Evolutionary conservation across 2,888 invertebrate species (phyloP), one percentile per base, ranked within the genome.

Genomic region (Cerceris rybyensis): DNA sequence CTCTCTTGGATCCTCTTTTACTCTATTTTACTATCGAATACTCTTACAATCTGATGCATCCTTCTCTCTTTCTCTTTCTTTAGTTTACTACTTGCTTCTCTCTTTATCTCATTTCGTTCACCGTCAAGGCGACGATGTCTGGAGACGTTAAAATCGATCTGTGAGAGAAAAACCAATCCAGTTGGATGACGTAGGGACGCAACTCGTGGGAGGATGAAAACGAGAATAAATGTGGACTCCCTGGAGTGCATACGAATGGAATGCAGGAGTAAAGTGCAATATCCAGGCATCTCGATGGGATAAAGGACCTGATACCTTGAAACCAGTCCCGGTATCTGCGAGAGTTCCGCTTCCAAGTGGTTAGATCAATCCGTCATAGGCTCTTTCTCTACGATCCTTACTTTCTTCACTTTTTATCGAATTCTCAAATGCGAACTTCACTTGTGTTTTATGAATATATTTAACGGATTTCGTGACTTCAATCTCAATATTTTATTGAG

Each of bases 161-260:
- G 2, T 13, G 11, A 13, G 17, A 14, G 43, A 16, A 42, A 58
- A 52, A 55, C 28, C 63, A 49, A 70, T 70, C 42, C 60, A 42
- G 13, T 9, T 14, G 52, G 43, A 16, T 46, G 46, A 60, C 14
- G 60, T 13, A 60, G 50, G 16, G 28, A 41, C 70, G 68, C 52
- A 14, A 58, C 9, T 41, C 17, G 63, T 57, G 65, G 11, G 17
- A 6, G 42, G 58, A 59, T 59, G 67, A 41, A 69, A 66, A 81
- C 57, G 66, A 74, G 70, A 50, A 70, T 74, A 82, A 64, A 78
- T 63, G 66, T 28, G 14, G 58, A 14, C 39, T 69, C 43, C n/a
- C 46, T 42, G 60, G 46, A 28, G 43, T 55, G 73, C 70, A 50
- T 78, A 39, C 61, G 43, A 68, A 69, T 70, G 63, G 65, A 65